Evolutionary conservation across 35 echinoderm and acorn worm genomes (phyloP).

Genomic region (Lytechinus pictus): DNA sequence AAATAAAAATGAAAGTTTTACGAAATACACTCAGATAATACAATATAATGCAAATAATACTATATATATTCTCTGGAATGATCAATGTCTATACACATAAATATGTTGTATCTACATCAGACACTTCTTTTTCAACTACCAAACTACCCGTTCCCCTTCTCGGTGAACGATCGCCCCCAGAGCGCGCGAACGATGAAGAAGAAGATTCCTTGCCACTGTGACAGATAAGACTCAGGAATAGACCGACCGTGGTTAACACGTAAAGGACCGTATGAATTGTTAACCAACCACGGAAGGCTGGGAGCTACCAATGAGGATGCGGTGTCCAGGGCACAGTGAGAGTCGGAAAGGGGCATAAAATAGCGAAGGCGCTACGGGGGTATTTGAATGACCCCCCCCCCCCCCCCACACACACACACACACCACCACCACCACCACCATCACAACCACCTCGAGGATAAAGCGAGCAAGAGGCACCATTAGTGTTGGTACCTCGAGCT

Average conservation of each 20-base stretch:
- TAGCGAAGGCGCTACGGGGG: background rate
- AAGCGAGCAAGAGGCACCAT: too few relatives aligned
- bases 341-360: background rate
- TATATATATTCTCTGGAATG: too few relatives aligned
- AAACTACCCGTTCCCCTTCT: background rate
- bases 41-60: too few relatives aligned
- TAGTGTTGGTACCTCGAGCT: too few relatives aligned
- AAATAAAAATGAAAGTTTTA: too few relatives aligned
- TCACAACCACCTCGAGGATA: too few relatives aligned
- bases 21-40: too few relatives aligned
- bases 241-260: background rate
- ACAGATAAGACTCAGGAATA: background rate
- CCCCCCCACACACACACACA: too few relatives aligned
- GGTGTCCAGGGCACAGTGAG: background rate
- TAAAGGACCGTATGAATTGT: constrained; percentile 13
- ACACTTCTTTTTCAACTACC: background rate
- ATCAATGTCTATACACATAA: too few relatives aligned
- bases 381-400: too few relatives aligned
- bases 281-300: background rate
- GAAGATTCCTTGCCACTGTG: background rate
- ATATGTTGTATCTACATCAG: too few relatives aligned
- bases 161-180: background rate
- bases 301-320: background rate
- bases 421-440: too few relatives aligned
- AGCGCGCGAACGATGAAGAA: background rate